These are phyloP conservation scores for Amphipoea oculea DNA, from an alignment of 2,888 invertebrate species.

Conservation along the genomic window DNA sequence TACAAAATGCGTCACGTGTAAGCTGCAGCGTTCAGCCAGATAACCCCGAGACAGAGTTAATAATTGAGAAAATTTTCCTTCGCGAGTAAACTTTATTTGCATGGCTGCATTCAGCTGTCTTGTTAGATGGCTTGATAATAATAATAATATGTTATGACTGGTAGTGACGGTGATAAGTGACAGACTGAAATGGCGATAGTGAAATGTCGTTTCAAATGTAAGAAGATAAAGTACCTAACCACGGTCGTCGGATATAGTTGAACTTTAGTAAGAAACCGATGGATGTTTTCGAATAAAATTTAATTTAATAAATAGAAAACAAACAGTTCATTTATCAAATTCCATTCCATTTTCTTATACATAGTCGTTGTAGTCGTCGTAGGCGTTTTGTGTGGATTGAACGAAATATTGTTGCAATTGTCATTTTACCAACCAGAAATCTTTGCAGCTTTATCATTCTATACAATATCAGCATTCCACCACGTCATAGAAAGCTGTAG, in stretches of 20 bases:
- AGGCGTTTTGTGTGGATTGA: background rate
- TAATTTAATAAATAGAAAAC: too few relatives aligned
- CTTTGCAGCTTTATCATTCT: constrained; percentile 20
- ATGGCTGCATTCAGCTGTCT: background rate
- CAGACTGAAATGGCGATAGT: background rate
- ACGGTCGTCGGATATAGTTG: too few relatives aligned
- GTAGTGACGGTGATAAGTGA: background rate
- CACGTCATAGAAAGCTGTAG: constrained; percentile 52
- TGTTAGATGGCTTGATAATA: background rate
- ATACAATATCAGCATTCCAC: constrained; percentile 41
- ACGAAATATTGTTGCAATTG: constrained; percentile 7
- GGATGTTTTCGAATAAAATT: too few relatives aligned
- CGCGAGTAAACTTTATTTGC: background rate
- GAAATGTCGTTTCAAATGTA: background rate
- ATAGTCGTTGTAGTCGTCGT: too few relatives aligned
- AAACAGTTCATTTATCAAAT: too few relatives aligned
- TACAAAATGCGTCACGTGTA: background rate
- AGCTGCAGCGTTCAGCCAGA: too few relatives aligned
- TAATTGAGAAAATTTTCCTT: background rate
- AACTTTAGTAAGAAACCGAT: too few relatives aligned
- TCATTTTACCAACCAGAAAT: constrained; percentile 13
- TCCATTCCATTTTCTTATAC: too few relatives aligned
- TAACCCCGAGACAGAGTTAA: background rate
- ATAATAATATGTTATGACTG: background rate
- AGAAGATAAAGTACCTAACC: too few relatives aligned